Percentiles rank a stretch among this genome's conserved stretches.
phyloP scores from a whole-genome alignment of 2,888 invertebrate species.

The Atrina japonica region DNA sequence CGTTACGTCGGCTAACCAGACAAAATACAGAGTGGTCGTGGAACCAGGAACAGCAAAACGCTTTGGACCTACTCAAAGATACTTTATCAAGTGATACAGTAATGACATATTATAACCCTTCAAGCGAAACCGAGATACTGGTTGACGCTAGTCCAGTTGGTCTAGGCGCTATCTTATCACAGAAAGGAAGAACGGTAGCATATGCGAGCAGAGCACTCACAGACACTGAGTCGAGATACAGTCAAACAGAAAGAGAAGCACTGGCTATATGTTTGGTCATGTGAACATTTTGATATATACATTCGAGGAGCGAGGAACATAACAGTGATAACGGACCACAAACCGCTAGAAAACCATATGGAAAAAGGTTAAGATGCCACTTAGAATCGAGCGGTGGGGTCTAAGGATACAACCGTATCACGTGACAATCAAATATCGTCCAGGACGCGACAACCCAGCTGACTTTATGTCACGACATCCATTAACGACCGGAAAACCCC shows the following conservation, averaged over 20 bases:
- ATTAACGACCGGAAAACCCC: constrained; percentile 19
- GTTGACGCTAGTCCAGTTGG: constrained; percentile 63
- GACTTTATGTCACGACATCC: constrained; percentile 62
- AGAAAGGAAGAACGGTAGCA: constrained; percentile 13
- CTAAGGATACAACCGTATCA: constrained; percentile 53
- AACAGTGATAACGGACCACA: constrained; percentile 57
- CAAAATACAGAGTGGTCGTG: constrained; percentile 52
- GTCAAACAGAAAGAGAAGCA: constrained; percentile 54
- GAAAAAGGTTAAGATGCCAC: constrained; percentile 44
- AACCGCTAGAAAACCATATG: constrained; percentile 53
- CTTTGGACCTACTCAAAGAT: constrained; percentile 47
- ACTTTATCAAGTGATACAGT: constrained; percentile 47
- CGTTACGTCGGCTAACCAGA: constrained; percentile 53
- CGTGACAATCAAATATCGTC: constrained; percentile 48
- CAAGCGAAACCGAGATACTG: constrained; percentile 45
- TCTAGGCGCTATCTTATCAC: constrained; percentile 41
- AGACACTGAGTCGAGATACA: constrained; percentile 49
- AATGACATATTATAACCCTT: constrained; percentile 48
- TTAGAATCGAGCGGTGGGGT: constrained; percentile 53
- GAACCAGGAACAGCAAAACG: constrained; percentile 46
- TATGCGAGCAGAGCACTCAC: constrained; percentile 52
- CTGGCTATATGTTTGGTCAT: constrained; percentile 55
- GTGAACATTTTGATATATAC: constrained; percentile 56
- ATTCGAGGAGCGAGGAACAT: constrained; percentile 49
- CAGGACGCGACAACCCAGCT: constrained; percentile 59